Conservation (phyloP, 1,140 invertebrate species). For the Eueides isabella region DNA sequence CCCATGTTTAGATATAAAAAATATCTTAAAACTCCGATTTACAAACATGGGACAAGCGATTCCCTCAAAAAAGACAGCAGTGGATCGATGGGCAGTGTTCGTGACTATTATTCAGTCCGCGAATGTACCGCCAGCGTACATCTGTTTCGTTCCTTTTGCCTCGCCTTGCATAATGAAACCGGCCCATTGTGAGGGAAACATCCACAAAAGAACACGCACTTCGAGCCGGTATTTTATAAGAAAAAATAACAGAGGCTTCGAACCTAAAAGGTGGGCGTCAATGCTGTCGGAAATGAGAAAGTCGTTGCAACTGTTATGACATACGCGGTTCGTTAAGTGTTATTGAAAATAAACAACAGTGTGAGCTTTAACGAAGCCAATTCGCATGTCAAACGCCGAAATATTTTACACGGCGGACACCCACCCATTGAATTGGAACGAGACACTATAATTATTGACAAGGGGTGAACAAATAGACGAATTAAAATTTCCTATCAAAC, state of each 20-base stretch:
- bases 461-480: conserved; percentile 40
- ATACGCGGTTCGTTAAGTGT: conserved; percentile 73
- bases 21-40: background rate
- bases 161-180: conserved; percentile 74
- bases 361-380: conserved; percentile 58
- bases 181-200: conserved; percentile 71
- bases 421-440: conserved; percentile 34
- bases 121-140: conserved; percentile 69
- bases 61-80: conserved; percentile 57
- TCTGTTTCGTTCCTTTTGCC: conserved; percentile 76
- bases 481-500: conserved; percentile 33
- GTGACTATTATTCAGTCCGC: conserved; percentile 70
- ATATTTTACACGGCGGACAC: conserved; percentile 39
- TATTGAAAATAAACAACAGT: conserved; percentile 71
- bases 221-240: conserved; percentile 61
- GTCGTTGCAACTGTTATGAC: conserved; percentile 78
- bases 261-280: conserved; percentile 70
- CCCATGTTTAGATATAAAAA: background rate
- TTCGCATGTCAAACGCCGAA: conserved; percentile 53
- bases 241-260: conserved; percentile 67
- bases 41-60: conserved; percentile 14
- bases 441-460: conserved; percentile 44
- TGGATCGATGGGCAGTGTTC: conserved; percentile 67
- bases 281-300: conserved; percentile 71
- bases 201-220: conserved; percentile 76